Evolutionary conservation across 2,888 invertebrate species (phyloP), one percentile per base, ranked within the genome.

Genomic region (Lydus trimaculatus): DNA sequence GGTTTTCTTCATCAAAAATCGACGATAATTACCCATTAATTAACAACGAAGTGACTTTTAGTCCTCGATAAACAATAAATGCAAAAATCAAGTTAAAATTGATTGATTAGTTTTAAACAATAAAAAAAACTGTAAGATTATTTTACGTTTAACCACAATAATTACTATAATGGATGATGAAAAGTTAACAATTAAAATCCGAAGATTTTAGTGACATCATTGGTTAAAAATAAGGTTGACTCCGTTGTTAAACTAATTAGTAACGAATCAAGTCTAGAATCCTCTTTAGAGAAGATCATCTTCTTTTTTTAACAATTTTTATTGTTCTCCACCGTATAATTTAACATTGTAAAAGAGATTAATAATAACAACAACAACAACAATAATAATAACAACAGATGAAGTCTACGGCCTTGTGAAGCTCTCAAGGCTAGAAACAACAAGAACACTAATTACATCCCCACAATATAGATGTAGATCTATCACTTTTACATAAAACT

Each of bases 301-400:
- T 52, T 25, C 52, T 11, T 52, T 52, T 25, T 25, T 13, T 52
- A 23, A 20, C 5, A 48, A 8, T 11, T 48, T 48, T 48, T 48
- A 20, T 48, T 20, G 48, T 48, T 20, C 13, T 20, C 9, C 11
- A 48, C 17, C 48, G 11, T 48, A 48, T 48, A 48, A 48, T 48
- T 48, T 48, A 48, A 48, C 20, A 48, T 48, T 52, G 25, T 52
- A 52, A 52, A 52, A 48, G 20, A 48, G 48, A 48, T 20, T 48
- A 48, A 52, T 2, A 52, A 52, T 1, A 52, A 23, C 23, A 52
- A 25, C 23, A 52, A 43, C 4, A n/a, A 39, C 5, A 39, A 3
- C 8, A 48, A 39, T 39, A 39, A 39, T 15, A 39, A 39, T n/a
- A 43, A 43, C n/a, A 43, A 1, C 48, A 48, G 20, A 8, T 48